Evolutionary conservation across 2,113 vertebrate species (phyloP).

Genomic region (Gymnarchus niloticus): DNA sequence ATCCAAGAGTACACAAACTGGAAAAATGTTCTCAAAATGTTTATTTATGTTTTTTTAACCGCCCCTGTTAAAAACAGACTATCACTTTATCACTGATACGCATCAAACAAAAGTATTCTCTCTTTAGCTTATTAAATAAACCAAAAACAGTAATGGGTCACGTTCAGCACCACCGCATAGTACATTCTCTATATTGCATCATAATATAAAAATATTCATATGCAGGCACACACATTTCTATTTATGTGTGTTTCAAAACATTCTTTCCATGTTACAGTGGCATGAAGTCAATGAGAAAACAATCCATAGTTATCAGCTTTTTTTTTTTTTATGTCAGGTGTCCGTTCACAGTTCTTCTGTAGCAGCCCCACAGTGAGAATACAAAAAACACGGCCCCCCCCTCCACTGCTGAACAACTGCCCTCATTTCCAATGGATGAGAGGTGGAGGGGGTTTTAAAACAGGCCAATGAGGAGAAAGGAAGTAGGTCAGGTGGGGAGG

Average conservation of each 20-base stretch:
- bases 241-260: conserved; percentile 51
- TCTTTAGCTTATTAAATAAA: conserved; percentile 58
- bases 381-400: conserved; percentile 33
- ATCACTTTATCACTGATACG: conserved; percentile 56
- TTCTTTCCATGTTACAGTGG: conserved; percentile 66
- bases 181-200: conserved; percentile 75
- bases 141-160: conserved; percentile 68
- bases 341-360: conserved; percentile 60
- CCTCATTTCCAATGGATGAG: not conserved
- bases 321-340: conserved; percentile 24
- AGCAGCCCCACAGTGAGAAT: conserved; percentile 54
- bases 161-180: conserved; percentile 69
- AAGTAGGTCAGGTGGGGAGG: not conserved
- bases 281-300: conserved; percentile 60
- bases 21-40: conserved; percentile 12
- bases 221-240: conserved; percentile 28
- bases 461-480: not conserved
- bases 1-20: not conserved
- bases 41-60: conserved; percentile 45
- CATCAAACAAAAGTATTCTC: conserved; percentile 62
- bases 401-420: not conserved
- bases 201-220: conserved; percentile 74
- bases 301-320: conserved; percentile 42
- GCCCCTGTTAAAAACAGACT: conserved; percentile 61
- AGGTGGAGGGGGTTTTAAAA: not conserved